Conservation (phyloP, 2,888 invertebrate genomes). For the Spatulosminthurus flaviceps region DNA sequence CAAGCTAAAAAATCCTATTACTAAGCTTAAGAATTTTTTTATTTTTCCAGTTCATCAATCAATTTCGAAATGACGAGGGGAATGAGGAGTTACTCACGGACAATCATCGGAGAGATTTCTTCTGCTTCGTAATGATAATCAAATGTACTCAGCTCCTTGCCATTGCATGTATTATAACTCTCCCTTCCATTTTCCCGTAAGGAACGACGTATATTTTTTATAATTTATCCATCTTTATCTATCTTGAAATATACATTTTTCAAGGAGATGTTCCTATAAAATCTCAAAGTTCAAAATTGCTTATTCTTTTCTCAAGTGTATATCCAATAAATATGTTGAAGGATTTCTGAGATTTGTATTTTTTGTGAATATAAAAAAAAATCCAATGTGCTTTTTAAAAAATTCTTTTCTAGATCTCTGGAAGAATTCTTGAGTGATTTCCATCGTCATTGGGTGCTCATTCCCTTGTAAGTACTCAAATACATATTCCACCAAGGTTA, state of each 20-base stretch:
- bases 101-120: conserved; percentile 22
- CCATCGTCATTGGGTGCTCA: conserved; percentile 7
- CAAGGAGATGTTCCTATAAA: too few relatives aligned
- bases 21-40: neutral
- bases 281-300: too few relatives aligned
- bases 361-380: too few relatives aligned
- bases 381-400: too few relatives aligned
- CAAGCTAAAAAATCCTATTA: too few relatives aligned
- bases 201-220: too few relatives aligned
- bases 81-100: neutral
- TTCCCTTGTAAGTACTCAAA: conserved; percentile 26
- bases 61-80: neutral
- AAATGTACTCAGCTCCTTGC: conserved; percentile 28
- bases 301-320: too few relatives aligned
- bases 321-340: too few relatives aligned
- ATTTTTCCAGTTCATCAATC: neutral
- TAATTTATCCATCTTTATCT: too few relatives aligned
- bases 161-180: conserved; percentile 8
- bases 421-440: neutral
- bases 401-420: neutral
- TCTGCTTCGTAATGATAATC: conserved; percentile 40
- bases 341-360: too few relatives aligned
- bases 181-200: neutral
- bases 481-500: too few relatives aligned
- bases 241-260: too few relatives aligned